Evolutionary conservation across 2,113 vertebrate species (phyloP), one percentile per base, ranked within the genome.

Genomic region (Corythoichthys intestinalis): DNA sequence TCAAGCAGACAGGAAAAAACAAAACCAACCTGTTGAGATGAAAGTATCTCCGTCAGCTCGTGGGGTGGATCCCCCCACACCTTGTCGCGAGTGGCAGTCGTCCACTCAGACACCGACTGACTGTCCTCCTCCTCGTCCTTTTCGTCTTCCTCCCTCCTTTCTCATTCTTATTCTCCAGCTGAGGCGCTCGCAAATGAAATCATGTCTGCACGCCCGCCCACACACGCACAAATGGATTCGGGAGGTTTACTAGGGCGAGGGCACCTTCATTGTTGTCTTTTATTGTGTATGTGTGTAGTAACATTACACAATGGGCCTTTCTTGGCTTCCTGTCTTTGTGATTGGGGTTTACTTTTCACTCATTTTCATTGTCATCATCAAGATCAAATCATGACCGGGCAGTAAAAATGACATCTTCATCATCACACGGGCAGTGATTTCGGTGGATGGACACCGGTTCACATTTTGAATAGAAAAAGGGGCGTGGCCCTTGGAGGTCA

Each of bases 131-230:
- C 52, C 17, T 28, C 17, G 17, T 10, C 20, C 50, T 17, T 61
- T 37, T 60, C 2, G 35, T 66, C 48, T 53, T 50, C 35, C 58
- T 65, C 15, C 38, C 56, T 12, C 34, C 46, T 59, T 17, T 34
- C 65, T 85, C 75, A 73, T 79, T 84, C 73, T 84, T 63, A 73
- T 79, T 83, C 78, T 75, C 35, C 53, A 72, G 71, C 10, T 2
- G 20, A 64, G 67, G 67, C 44, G 13, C 50, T 74, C 73, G 63
- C 49, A 72, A 77, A 86, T 86, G 67, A 86, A 83, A 85, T 87
- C 77, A 87, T 73, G 78, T 78, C 78, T 84, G 69, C 62, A 38
- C 63, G 28, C 46, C 41, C 62, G 46, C 62, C 41, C 62, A 64
- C 59, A 62, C 59, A 11, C n/a, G 15, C 63, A 49, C 62, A 65